Evolutionary conservation across 2,113 vertebrate genomes (phyloP), one percentile per base, ranked within the genome.

Genomic region (Sebastes fasciatus): DNA sequence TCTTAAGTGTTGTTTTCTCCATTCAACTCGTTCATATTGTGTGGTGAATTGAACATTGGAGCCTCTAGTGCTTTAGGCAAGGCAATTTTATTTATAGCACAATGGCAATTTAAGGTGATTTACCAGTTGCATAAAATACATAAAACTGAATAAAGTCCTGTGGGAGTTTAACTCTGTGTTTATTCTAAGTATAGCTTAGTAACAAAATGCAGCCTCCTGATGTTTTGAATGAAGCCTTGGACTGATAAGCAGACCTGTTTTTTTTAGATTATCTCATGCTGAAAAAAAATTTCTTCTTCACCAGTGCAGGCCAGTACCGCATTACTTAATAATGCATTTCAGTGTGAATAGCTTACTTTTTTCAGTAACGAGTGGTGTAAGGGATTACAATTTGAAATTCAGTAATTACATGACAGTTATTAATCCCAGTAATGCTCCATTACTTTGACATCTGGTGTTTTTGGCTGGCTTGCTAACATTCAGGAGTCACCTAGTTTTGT

Each of bases 91-190:
- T 70, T 75, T 40, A 52, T 26, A 11, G 26, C 23, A 83, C 66
- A 64, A 9, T 12, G 21, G 58, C 49, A 76, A 48, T 62, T 51
- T 45, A 61, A 61, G 40, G 46, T 63, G 57, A 63, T 82, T 63
- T 69, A 2, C 55, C 7, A 61, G 55, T 19, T 74, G 77, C 40
- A 72, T 60, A 51, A 60, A 64, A 64, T 21, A 21, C 42, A 17
- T 55, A n/a, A 60, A 51, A 23, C 8, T 21, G 34, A 46, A 58
- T 43, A 12, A 45, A 54, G 4, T 55, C 58, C 60, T 26, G 8
- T 46, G 19, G 69, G 60, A 49, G 21, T 49, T 65, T 12, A 11
- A 46, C 42, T 51, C 2, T 11, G 55, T 43, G 51, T 60, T 6
- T 68, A 48, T 23, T 49, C 48, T 4, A 49, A 49, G 48, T 49